These are phyloP conservation scores for Characodon lateralis DNA, from an alignment of 2,797 vertebrate genomes.

Conservation along the genomic window DNA sequence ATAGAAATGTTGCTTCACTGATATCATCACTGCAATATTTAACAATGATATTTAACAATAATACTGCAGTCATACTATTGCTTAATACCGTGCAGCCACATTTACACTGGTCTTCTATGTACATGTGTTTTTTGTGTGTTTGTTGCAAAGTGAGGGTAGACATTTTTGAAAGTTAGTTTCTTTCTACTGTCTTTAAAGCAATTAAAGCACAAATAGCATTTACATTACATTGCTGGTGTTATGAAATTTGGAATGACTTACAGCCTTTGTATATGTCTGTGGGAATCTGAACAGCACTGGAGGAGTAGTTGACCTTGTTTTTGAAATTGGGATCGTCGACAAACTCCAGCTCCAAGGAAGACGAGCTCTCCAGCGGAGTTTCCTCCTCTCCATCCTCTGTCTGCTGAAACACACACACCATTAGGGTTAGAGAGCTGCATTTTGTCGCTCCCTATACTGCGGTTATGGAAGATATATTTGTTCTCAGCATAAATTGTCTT, in stretches of 20 bases:
- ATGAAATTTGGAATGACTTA: constrained; percentile 76
- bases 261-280: constrained; percentile 99
- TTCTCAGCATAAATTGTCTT: constrained; percentile 9
- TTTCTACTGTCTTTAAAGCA: background rate
- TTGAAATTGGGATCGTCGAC: constrained; percentile 93
- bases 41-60: background rate
- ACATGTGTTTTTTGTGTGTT: background rate
- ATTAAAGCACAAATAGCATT: background rate
- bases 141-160: background rate
- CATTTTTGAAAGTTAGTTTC: background rate
- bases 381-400: constrained; percentile 89
- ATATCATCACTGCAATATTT: background rate
- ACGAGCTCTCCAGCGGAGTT: constrained; percentile 82
- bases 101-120: background rate
- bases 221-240: background rate
- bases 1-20: background rate
- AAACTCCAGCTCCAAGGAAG: constrained; percentile 91
- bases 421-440: constrained; percentile 13
- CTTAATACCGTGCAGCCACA: background rate
- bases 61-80: background rate
- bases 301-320: constrained; percentile 98
- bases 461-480: constrained; percentile 17
- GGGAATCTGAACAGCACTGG: constrained; percentile 97
- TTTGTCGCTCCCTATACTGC: constrained; percentile 26
- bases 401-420: constrained; percentile 72